Evolutionary conservation across 1,140 invertebrate species (phyloP).

Genomic region (Homalodisca vitripennis): DNA sequence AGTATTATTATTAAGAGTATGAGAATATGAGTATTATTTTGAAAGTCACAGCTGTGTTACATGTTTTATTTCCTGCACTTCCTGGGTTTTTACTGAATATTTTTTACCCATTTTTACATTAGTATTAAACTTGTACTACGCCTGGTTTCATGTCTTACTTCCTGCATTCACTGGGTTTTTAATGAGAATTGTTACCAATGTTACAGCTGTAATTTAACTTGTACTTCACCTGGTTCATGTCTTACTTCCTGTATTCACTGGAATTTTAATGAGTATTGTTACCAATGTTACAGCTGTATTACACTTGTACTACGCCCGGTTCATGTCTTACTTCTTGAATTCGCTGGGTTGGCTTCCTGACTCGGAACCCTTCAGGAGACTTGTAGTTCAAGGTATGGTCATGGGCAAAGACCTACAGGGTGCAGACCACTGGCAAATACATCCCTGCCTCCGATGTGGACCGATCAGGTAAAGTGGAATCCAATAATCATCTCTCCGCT

Average conservation of each 20-base stretch:
- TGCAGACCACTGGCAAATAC: conserved; percentile 78
- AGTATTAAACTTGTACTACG: too few relatives aligned
- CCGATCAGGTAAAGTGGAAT: conserved; percentile 49
- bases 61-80: too few relatives aligned
- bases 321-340: conserved; percentile 91
- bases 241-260: conserved; percentile 84
- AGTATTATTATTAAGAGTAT: too few relatives aligned
- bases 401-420: conserved; percentile 80
- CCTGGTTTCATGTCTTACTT: too few relatives aligned
- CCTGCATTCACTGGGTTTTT: too few relatives aligned
- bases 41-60: too few relatives aligned
- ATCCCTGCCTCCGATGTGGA: conserved; percentile 70
- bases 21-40: too few relatives aligned
- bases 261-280: too few relatives aligned
- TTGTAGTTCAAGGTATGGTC: conserved; percentile 94
- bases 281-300: conserved; percentile 80
- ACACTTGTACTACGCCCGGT: conserved; percentile 96
- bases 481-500: neutral
- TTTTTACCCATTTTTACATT: too few relatives aligned
- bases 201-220: conserved; percentile 86
- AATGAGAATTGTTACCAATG: too few relatives aligned
- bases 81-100: too few relatives aligned
- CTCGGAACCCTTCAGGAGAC: conserved; percentile 86
- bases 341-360: conserved; percentile 67
- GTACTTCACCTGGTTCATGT: conserved; percentile 96